phyloP scores from a whole-genome alignment of 1,140 invertebrate genomes.

The Drosophila busckii region DNA sequence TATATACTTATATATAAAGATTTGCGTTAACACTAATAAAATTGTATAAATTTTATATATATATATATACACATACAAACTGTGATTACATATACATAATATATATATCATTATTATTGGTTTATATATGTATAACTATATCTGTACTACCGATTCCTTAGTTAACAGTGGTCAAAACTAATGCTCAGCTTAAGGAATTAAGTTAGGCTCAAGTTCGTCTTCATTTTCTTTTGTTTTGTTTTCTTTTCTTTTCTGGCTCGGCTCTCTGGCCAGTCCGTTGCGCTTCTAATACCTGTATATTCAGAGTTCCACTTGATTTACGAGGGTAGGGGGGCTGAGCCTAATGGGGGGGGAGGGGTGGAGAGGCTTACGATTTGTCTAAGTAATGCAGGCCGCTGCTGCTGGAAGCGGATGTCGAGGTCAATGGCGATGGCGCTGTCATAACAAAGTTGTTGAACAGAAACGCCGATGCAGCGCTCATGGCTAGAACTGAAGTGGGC shows the following conservation, averaged over 20 bases:
- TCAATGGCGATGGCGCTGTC: conserved; percentile 35
- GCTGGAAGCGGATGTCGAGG: conserved; percentile 37
- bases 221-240: no score
- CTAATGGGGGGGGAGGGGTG: not conserved
- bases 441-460: conserved; percentile 70
- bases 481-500: conserved; percentile 44
- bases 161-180: conserved; percentile 68
- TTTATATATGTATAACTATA: conserved; percentile 28
- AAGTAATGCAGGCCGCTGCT: conserved; percentile 60
- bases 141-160: conserved; percentile 64
- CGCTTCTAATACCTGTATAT: conserved; percentile 74
- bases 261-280: no score
- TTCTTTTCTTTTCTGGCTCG: conserved; percentile 2
- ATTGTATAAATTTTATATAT: conserved; percentile 63
- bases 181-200: conserved; percentile 66
- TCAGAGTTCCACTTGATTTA: conserved; percentile 22
- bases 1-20: no score
- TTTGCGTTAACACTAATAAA: conserved; percentile 67
- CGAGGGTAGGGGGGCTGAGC: conserved; percentile 3
- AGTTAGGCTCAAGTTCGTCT: no score
- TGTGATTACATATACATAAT: conserved; percentile 50
- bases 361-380: conserved; percentile 46
- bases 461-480: conserved; percentile 58
- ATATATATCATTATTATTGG: no score
- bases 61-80: conserved; percentile 65